Conservation (phyloP, 2,113 vertebrate species). For the Bubalus kerabau region DNA sequence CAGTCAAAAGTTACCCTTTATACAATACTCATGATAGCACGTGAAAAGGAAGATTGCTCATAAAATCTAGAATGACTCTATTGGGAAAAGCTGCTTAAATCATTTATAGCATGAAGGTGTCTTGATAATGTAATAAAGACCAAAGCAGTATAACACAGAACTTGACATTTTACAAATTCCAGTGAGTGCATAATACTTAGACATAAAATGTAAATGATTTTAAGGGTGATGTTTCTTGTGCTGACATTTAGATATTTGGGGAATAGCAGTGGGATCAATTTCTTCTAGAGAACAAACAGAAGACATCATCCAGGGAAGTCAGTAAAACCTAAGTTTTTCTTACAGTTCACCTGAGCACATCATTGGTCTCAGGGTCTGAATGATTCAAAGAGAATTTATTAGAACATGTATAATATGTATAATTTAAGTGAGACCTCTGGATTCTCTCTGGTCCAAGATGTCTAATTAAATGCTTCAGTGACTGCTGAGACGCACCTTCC, state of each 20-base stretch:
- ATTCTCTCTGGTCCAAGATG: background rate
- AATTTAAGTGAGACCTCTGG: background rate
- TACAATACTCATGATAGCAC: background rate
- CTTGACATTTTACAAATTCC: background rate
- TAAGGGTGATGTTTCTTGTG: background rate
- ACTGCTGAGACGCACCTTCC: background rate
- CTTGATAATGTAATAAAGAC: constrained; percentile 37
- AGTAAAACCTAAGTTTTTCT: constrained; percentile 58
- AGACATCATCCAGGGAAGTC: constrained; percentile 50
- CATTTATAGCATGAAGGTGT: constrained; percentile 16
- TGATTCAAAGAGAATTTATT: background rate
- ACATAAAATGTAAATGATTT: constrained; percentile 18
- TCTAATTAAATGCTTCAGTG: background rate
- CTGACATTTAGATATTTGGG: constrained; percentile 12
- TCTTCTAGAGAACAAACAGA: constrained; percentile 18
- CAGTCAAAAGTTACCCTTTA: background rate
- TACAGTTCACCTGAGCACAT: background rate
- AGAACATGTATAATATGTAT: background rate
- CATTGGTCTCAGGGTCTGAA: background rate
- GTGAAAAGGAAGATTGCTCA: background rate
- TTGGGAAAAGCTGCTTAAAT: constrained; percentile 31
- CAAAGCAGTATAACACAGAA: background rate
- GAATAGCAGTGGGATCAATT: background rate
- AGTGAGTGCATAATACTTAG: background rate
- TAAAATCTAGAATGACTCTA: constrained; percentile 10